Evolutionary conservation across 2,797 vertebrate species (phyloP), one percentile per base, ranked within the genome.

Genomic region (Clarias pachynema): DNA sequence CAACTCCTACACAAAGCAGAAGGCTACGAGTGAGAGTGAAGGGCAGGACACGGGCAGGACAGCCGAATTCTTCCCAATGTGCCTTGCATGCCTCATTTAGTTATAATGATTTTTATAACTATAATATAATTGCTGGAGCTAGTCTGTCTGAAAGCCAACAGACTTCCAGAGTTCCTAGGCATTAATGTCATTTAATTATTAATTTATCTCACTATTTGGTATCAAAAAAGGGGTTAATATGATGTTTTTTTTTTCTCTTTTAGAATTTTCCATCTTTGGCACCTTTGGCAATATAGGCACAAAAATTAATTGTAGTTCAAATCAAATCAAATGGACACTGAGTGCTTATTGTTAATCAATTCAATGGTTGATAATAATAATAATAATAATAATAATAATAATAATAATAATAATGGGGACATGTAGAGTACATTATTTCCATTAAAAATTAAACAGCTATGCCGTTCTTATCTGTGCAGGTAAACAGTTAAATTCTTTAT

Each of bases 21-120:
- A 89, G 84, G 75, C 57, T 86, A 74, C 81, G 78, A 62, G 82
- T 49, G 89, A 90, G 87, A 69, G 82, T 59, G 78, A 87, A 69
- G 8, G 44, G 65, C 56, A 16, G 56, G 56, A 0, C 74, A 59
- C 16, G 8, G 44, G 65, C 56, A 16, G 56, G 56, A 0, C 74
- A 59, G 4, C 18, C 34, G 9, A 59, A 20, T 34, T 77, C 56
- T 56, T 77, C 56, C 56, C 29, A 34, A 3, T 59, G 29, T 77
- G 74, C 49, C 49, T 31, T 20, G 70, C 40, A 26, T 29, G 16
- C 29, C 1, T 75, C 22, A 16, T 75, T 56, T 8, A 26, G 15
- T 53, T 44, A 18, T 74, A 29, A 53, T 29, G 5, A 26, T 53
- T 72, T 53, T 44, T 74, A n/a, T 8, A 49, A 12, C 44, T n/a